phyloP scores from a whole-genome alignment of 2,113 vertebrate species.

The Eira barbara region DNA sequence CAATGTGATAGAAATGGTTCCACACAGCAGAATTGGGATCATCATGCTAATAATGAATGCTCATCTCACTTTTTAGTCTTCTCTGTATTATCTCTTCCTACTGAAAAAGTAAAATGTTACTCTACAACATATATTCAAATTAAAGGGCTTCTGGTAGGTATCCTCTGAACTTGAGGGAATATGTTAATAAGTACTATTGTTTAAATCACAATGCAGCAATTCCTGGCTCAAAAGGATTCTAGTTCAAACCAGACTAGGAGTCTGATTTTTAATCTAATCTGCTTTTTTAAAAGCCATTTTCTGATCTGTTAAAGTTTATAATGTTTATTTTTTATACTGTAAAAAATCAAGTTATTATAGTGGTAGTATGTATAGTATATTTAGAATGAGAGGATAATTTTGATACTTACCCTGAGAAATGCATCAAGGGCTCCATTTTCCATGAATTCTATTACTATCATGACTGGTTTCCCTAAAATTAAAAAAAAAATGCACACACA shows the following conservation, averaged over 20 bases:
- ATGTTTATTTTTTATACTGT: conserved; percentile 37
- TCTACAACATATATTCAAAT: background rate
- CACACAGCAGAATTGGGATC: background rate
- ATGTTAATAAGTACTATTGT: conserved; percentile 36
- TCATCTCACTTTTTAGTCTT: background rate
- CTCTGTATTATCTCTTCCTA: background rate
- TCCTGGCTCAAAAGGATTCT: conserved; percentile 12
- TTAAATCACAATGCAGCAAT: background rate
- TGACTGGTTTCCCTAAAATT: conserved; percentile 95
- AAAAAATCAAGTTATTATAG: background rate
- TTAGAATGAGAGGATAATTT: conserved; percentile 17
- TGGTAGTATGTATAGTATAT: background rate
- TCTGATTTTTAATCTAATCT: conserved; percentile 54
- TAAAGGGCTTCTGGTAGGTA: background rate
- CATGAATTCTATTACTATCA: conserved; percentile 99
- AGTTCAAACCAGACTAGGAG: conserved; percentile 1
- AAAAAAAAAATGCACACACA: background rate
- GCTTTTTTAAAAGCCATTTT: conserved; percentile 48
- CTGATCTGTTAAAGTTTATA: conserved; percentile 42
- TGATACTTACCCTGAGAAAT: conserved; percentile 94
- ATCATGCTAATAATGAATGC: background rate
- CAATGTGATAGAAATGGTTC: background rate
- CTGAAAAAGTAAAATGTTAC: conserved; percentile 25
- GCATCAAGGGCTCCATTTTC: conserved; percentile 98
- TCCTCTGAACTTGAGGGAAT: background rate